These are phyloP conservation scores for Phorcus lineatus DNA, from an alignment of 2,888 invertebrate genomes.

Conservation along the genomic window DNA sequence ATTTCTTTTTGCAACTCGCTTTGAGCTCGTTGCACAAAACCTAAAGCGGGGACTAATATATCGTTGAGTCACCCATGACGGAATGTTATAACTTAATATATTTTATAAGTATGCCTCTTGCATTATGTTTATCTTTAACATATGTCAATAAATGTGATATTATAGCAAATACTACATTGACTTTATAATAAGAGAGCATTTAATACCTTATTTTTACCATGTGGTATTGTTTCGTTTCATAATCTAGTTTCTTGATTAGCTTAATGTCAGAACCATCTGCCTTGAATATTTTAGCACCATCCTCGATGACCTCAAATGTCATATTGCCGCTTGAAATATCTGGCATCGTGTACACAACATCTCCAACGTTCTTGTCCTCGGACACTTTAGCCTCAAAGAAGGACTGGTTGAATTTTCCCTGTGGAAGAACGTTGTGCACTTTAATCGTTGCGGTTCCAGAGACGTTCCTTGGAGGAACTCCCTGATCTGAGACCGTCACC, in stretches of 20 bases:
- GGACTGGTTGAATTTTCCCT: not conserved
- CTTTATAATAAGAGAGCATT: not conserved
- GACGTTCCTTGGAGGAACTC: not conserved
- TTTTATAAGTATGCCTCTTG: no score
- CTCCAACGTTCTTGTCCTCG: not conserved
- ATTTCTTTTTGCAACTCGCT: no score
- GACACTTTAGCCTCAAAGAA: not conserved
- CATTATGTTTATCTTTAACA: no score
- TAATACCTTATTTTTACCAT: not conserved
- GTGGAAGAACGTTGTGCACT: not conserved
- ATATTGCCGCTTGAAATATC: not conserved
- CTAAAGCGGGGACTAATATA: no score
- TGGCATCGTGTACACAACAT: not conserved
- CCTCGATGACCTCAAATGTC: constrained; percentile 7
- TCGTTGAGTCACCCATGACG: no score
- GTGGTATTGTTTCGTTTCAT: not conserved
- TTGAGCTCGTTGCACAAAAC: no score
- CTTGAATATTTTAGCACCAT: not conserved
- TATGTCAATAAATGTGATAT: no score
- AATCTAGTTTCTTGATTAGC: constrained; percentile 2
- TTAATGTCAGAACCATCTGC: constrained; percentile 9
- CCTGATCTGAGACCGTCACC: not conserved
- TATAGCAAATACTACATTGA: no score
- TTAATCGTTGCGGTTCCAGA: not conserved
- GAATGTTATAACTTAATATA: no score